A percentile compares a stretch with the other conserved stretches of the same genome.
Evolutionary conservation across 30 jellyfish, hydroid and myxozoan species (phyloP).

Genomic region (Cassiopea xamachana): DNA sequence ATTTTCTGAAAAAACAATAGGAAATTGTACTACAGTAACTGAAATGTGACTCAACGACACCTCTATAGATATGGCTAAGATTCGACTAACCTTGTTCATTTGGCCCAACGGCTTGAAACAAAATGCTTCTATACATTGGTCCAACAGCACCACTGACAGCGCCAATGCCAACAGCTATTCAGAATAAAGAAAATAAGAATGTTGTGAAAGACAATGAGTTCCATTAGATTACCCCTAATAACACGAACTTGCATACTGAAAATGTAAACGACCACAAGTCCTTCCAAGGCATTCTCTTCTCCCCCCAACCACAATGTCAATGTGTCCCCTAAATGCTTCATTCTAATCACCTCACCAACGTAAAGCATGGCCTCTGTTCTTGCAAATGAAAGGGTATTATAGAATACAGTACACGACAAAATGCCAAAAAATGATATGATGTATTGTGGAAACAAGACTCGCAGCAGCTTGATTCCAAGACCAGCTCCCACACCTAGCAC

Average conservation of each 20-base stretch:
- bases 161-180: slow-evolving; percentile 37
- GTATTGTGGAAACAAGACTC: slow-evolving; percentile 15
- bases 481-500: slow-evolving; percentile 84
- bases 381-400: slow-evolving; percentile 33
- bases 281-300: too few relatives aligned
- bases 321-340: too few relatives aligned
- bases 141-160: slow-evolving; percentile 47
- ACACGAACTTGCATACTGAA: too few relatives aligned
- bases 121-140: slow-evolving; percentile 76
- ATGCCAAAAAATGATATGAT: slow-evolving; percentile 37
- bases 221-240: too few relatives aligned
- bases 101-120: slow-evolving; percentile 78
- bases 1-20: too few relatives aligned
- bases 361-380: slow-evolving; percentile 19
- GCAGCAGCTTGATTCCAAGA: slow-evolving; percentile 62
- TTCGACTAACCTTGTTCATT: slow-evolving; percentile 80
- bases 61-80: too few relatives aligned
- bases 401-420: slow-evolving; percentile 46
- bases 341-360: slow-evolving; percentile 32
- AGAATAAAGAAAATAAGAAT: background rate
- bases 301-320: too few relatives aligned
- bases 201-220: too few relatives aligned
- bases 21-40: too few relatives aligned
- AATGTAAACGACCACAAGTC: too few relatives aligned
- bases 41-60: too few relatives aligned